Base-by-base conservation (phyloP, 1,140 invertebrate species). In the Drosophila repleta region DNA sequence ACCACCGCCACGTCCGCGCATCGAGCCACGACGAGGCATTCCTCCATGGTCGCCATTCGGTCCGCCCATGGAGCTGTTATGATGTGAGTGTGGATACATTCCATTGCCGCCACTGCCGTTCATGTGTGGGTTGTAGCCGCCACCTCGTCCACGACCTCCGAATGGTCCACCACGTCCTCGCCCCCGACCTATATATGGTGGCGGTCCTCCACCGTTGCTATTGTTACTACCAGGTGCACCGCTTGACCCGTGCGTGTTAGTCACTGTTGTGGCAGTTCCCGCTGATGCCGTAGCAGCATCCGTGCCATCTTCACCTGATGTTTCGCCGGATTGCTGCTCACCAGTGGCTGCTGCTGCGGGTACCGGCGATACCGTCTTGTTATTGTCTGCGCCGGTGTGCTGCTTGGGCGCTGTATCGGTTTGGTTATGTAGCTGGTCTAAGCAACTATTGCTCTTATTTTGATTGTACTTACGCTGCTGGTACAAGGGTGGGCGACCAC, bases 331-430 rank as follows among this genome's bases (percentile, higher is more conserved):
- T 20, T 73, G 75, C 11, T 67, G 74, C 13, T 77, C 74, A 13
- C 65, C 51, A 41, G 52, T 15, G 20, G 60, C 56, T 35, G 84
- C 3, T 24, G 79, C 71, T 32, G 90, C 70, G 39, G 90, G 85
- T 37, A 90, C 89, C 41, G 90, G 88, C 6, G 90, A 90, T 10
- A 90, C 87, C 17, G 90, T 91, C 72, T 91, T 90, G 61, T 91
- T 91, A 51, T 91, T 90, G 39, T 91, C 90, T n/a, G 85, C 82
- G 41, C 90, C 88, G 26, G 90, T 90, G 52, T 91, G 90, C 67
- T 91, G 90, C 63, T 91, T 91, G 18, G 85, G 87, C 43, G 89
- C 90, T 91, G 71, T 21, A 71, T 58, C 13, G 41, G 39, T 48
- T 39, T 17, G 18, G 62, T 68, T 56, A 18, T 41, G 43, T 18